Conservation (phyloP, 1,140 invertebrate genomes). For the Hyles euphorbiae region DNA sequence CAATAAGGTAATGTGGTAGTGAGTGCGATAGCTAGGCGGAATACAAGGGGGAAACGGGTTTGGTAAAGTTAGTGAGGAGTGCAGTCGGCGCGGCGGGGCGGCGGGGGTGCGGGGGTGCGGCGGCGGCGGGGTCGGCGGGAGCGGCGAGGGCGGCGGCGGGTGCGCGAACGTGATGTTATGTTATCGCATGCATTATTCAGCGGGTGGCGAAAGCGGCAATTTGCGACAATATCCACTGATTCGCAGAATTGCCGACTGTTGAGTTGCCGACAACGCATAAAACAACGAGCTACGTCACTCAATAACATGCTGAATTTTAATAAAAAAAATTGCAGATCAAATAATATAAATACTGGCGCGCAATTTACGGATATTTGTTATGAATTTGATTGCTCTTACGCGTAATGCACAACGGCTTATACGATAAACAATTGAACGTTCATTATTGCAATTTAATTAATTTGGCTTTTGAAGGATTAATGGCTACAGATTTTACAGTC, state of each 20-base stretch:
- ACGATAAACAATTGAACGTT: too few species aligned
- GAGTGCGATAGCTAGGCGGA: constrained; percentile 22
- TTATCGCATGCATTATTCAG: constrained; percentile 73
- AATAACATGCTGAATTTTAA: constrained; percentile 67
- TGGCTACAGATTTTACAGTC: too few species aligned
- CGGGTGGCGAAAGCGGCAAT: constrained; percentile 72
- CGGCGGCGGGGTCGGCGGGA: constrained; percentile 25
- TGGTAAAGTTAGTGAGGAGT: constrained; percentile 17
- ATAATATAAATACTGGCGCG: too few species aligned
- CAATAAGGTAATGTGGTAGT: constrained; percentile 20
- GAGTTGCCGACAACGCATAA: constrained; percentile 60
- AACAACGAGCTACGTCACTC: constrained; percentile 63
- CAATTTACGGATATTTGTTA: too few species aligned
- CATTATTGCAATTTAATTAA: too few species aligned
- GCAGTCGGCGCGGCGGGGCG: constrained; percentile 22
- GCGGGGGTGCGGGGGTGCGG: constrained; percentile 50
- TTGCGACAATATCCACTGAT: constrained; percentile 73
- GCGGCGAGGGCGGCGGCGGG: constrained; percentile 27
- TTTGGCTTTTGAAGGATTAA: too few species aligned
- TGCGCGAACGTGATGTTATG: constrained; percentile 66
- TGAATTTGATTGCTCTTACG: too few species aligned
- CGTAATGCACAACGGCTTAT: too few species aligned
- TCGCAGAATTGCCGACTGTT: constrained; percentile 66
- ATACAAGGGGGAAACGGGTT: constrained; percentile 31
- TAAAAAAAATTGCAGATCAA: constrained; percentile 36